Percentiles rank a stretch among this genome's conserved stretches.
phyloP scores from a whole-genome alignment of 1,140 invertebrate genomes.

The Megathymus violae region DNA sequence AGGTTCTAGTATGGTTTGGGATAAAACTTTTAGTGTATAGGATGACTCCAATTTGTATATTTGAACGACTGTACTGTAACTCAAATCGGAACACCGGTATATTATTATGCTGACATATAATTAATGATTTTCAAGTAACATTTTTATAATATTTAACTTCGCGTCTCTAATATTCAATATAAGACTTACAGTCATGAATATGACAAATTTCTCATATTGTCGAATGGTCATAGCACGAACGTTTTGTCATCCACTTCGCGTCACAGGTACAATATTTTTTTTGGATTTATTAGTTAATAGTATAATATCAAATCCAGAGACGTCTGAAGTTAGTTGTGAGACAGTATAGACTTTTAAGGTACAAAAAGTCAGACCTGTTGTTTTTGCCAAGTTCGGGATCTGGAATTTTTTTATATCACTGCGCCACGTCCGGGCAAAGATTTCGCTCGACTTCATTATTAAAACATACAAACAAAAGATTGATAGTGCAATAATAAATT shows the following conservation, averaged over 20 bases:
- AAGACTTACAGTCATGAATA: no score
- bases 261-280: no score
- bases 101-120: background rate
- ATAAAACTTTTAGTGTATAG: constrained; percentile 58
- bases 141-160: background rate
- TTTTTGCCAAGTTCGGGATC: background rate
- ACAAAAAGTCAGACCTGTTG: constrained; percentile 40
- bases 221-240: no score
- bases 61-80: constrained; percentile 33
- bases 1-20: constrained; percentile 62
- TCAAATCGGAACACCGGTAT: background rate
- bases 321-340: constrained; percentile 7
- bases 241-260: no score
- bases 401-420: no score
- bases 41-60: constrained; percentile 45
- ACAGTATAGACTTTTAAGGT: constrained; percentile 43
- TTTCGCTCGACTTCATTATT: no score
- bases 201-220: no score
- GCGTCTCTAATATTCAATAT: background rate
- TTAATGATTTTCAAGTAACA: background rate
- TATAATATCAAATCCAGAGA: constrained; percentile 14
- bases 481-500: no score
- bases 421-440: no score
- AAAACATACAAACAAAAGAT: no score
- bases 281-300: no score